Evolutionary conservation across 2,113 vertebrate species (phyloP), one percentile per base, ranked within the genome.

Genomic region (Plecturocebus donacophilus): DNA sequence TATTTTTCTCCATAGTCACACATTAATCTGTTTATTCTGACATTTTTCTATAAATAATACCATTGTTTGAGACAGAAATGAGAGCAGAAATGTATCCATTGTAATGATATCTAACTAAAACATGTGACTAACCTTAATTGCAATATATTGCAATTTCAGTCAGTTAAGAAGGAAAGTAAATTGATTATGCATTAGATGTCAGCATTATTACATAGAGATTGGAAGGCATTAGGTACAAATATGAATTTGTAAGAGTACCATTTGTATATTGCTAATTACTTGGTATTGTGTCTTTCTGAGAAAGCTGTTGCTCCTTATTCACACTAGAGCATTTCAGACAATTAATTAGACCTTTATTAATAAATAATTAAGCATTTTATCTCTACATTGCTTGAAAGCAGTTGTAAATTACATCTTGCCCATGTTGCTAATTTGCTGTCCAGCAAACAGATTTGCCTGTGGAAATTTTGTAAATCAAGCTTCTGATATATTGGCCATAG

Each of bases 291-390:
- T 21, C 35, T 97, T 94, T 90, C 70, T 90, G 52, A 97, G 90
- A 92, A 96, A 96, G 23, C 47, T 66, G 40, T 97, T 87, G 20
- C 58, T 97, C 96, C 73, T 93, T 38, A 91, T 58, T n/a, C 75
- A 96, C 54, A 56, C 42, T 94, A 95, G 95, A 75, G 85, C 58
- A 97, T 96, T 97, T 96, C 45, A 89, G 93, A 95, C 96, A 86
- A 97, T 92, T 91, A 97, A 97, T 97, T 97, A 95, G 64, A 54
- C 4, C 47, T 96, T 97, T 64, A 92, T 97, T 98, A 98, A 98
- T 97, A 97, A 96, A 95, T 96, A 96, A 97, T 97, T 98, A 97
- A 92, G 70, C 45, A 94, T 96, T 97, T 96, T 97, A 80, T 96
- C 86, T 97, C 58, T 92, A 81, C 35, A 54, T 90, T 97, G 75